A percentile compares a stretch with the other conserved stretches of the same genome.
These are phyloP conservation scores for Anadara kagoshimensis DNA, from an alignment of 1,140 invertebrate species.

Conservation along the genomic window DNA sequence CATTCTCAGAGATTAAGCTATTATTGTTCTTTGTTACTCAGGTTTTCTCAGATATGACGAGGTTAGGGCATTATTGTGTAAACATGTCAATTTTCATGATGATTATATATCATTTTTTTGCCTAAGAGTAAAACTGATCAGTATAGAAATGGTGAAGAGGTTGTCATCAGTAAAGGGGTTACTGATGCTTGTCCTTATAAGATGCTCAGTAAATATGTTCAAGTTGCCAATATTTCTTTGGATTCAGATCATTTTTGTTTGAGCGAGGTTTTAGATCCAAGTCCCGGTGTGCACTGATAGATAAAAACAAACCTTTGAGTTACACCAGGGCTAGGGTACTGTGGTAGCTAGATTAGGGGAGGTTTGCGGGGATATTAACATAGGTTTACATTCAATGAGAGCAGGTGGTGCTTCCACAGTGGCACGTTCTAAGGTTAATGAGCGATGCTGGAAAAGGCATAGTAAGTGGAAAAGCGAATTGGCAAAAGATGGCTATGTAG, in stretches of 20 bases:
- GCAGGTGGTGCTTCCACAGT: not conserved
- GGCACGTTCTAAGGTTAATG: not conserved
- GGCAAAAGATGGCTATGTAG: conserved; percentile 8
- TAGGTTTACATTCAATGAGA: too few species aligned
- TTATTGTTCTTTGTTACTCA: not conserved
- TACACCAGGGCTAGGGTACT: not conserved
- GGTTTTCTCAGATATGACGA: conserved; percentile 3
- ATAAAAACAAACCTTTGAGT: not conserved
- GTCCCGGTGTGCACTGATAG: not conserved
- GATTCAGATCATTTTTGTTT: not conserved
- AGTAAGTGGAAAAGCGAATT: conserved; percentile 3
- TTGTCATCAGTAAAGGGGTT: too few species aligned
- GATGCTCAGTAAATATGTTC: too few species aligned
- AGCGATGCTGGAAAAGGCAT: not conserved
- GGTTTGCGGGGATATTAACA: too few species aligned
- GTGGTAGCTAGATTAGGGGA: too few species aligned
- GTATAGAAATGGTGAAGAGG: too few species aligned
- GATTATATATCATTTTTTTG: too few species aligned
- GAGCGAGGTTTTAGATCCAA: not conserved
- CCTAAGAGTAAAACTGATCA: too few species aligned
- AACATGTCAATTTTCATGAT: too few species aligned
- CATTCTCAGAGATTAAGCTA: not conserved
- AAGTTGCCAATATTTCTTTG: not conserved
- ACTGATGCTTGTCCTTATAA: too few species aligned
- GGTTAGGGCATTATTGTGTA: too few species aligned